Evolutionary conservation across 1,140 invertebrate species (phyloP).

Genomic region (Pantala flavescens): DNA sequence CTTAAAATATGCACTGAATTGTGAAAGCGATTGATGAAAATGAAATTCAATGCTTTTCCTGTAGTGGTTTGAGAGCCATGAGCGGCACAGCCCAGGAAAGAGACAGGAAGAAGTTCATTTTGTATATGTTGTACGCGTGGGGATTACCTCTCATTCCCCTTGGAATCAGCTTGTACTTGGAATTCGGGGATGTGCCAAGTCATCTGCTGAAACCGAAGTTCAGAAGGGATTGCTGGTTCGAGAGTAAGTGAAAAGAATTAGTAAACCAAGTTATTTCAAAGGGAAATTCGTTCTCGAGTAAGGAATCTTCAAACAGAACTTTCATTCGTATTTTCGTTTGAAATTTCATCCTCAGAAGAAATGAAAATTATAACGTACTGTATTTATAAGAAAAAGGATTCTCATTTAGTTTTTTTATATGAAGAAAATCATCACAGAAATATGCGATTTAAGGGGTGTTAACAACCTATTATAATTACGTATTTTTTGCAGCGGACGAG

Average conservation of each 20-base stretch:
- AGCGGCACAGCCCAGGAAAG: conserved; percentile 35
- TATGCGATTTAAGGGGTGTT: no score
- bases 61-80: conserved; percentile 36
- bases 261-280: conserved; percentile 20
- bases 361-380: no score
- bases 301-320: no score
- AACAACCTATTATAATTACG: no score
- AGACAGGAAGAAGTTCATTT: conserved; percentile 38
- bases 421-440: no score
- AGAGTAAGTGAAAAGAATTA: conserved; percentile 25
- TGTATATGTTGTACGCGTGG: conserved; percentile 33
- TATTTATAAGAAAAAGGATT: no score
- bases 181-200: conserved; percentile 18
- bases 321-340: neutral
- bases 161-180: conserved; percentile 18
- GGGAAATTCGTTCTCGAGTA: conserved; percentile 30
- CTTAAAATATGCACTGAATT: no score
- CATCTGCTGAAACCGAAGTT: conserved; percentile 29
- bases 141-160: conserved; percentile 28
- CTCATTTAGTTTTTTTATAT: no score
- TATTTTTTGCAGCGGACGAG: conserved; percentile 24
- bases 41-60: conserved; percentile 29
- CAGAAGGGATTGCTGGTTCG: conserved; percentile 28
- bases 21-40: no score
- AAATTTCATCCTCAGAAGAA: no score